Evolutionary conservation across 2,888 invertebrate genomes (phyloP).

Genomic region (Biston betularia): DNA sequence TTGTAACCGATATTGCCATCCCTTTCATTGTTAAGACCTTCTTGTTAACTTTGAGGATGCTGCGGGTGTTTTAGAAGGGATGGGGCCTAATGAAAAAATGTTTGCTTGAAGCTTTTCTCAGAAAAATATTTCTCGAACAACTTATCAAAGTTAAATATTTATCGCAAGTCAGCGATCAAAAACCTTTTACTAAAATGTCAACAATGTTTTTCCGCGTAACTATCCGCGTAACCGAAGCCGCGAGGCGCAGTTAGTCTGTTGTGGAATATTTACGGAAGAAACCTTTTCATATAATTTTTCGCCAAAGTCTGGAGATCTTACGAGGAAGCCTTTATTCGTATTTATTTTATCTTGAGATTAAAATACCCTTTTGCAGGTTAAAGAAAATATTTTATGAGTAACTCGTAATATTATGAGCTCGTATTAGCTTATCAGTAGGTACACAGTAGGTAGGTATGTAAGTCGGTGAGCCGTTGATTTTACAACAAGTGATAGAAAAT

Average conservation of each 20-base stretch:
- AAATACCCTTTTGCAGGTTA: background rate
- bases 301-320: background rate
- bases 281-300: slow-evolving; percentile 2
- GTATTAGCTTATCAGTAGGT: background rate
- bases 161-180: background rate
- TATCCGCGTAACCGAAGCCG: background rate
- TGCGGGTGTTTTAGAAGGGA: slow-evolving; percentile 22
- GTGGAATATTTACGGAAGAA: background rate
- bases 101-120: slow-evolving; percentile 3
- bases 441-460: no score
- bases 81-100: slow-evolving; percentile 23
- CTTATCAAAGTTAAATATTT: slow-evolving; percentile 3
- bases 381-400: background rate
- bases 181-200: no score
- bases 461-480: no score
- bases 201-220: background rate
- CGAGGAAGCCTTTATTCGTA: slow-evolving; percentile 3
- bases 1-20: slow-evolving; percentile 35
- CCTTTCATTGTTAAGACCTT: slow-evolving; percentile 33
- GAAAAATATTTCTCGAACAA: slow-evolving; percentile 11
- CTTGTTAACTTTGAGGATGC: slow-evolving; percentile 33
- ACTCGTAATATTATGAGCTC: background rate
- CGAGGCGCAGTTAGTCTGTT: background rate
- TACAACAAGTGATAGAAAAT: no score
- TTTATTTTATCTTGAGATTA: slow-evolving; percentile 2